phyloP scores from a whole-genome alignment of 1,140 invertebrate genomes.

The Lasaia peninsularis region DNA sequence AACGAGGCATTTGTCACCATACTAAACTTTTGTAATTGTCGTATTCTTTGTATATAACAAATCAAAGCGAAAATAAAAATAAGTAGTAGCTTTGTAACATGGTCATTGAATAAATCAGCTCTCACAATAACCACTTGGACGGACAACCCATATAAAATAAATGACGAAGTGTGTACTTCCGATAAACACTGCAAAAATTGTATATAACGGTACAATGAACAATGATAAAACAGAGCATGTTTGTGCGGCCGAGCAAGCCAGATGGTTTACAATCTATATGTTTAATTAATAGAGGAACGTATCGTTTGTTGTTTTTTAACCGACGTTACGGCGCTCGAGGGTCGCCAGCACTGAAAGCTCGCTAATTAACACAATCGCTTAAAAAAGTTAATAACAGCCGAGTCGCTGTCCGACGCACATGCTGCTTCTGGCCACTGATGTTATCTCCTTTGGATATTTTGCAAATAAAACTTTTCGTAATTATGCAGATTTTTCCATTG shows the following conservation, averaged over 20 bases:
- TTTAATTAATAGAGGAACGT: conserved; percentile 65
- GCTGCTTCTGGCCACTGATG: conserved; percentile 39
- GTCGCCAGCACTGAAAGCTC: conserved; percentile 47
- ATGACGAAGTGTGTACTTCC: background rate
- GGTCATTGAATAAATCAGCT: background rate
- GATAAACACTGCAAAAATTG: conserved; percentile 7
- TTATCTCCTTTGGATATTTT: conserved; percentile 32
- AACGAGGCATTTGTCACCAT: too few relatives aligned
- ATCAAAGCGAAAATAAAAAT: too few relatives aligned
- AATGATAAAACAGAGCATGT: conserved; percentile 11
- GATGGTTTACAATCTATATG: conserved; percentile 30
- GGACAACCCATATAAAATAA: background rate
- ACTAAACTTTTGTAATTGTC: too few relatives aligned
- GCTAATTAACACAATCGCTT: conserved; percentile 75
- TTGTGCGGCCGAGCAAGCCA: conserved; percentile 15
- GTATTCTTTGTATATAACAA: background rate
- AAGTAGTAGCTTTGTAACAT: too few relatives aligned
- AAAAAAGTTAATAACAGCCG: conserved; percentile 71
- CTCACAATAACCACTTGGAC: background rate
- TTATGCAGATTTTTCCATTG: background rate
- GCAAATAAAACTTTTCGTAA: conserved; percentile 22
- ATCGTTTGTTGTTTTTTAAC: conserved; percentile 59
- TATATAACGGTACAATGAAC: conserved; percentile 2
- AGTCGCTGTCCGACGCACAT: conserved; percentile 61
- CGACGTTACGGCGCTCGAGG: conserved; percentile 41